These are phyloP conservation scores for Sclerodermus sp. DNA, from an alignment of 2,888 invertebrate species.

Conservation along the genomic window DNA sequence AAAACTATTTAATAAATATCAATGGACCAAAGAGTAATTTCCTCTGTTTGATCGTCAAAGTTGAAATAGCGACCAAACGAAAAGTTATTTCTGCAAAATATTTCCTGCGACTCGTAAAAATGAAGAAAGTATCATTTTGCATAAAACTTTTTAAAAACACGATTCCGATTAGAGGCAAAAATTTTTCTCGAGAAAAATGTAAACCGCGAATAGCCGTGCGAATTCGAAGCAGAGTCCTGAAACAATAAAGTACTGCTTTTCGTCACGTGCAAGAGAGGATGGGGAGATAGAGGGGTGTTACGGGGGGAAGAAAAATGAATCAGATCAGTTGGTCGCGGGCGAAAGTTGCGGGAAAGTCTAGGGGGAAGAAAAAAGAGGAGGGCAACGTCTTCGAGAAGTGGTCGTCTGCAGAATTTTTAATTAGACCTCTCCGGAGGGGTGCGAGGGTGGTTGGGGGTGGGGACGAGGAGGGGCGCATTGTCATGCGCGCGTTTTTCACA, in stretches of 20 bases:
- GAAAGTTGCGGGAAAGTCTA: conserved; percentile 1
- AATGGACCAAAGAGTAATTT: too few relatives aligned
- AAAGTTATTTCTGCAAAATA: too few relatives aligned
- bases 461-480: conserved; percentile 41
- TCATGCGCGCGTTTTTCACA: conserved; percentile 58
- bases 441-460: conserved; percentile 1
- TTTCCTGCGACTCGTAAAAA: too few relatives aligned
- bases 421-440: conserved; percentile 40
- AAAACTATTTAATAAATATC: too few relatives aligned
- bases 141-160: too few relatives aligned
- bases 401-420: conserved; percentile 50
- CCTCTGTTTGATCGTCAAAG: too few relatives aligned
- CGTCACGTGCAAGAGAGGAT: background rate
- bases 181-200: too few relatives aligned
- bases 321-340: background rate
- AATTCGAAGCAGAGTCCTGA: background rate
- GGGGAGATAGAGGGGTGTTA: background rate
- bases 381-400: conserved; percentile 40
- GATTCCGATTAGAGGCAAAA: too few relatives aligned
- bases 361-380: conserved; percentile 18
- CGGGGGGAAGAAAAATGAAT: conserved; percentile 4
- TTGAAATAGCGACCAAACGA: too few relatives aligned
- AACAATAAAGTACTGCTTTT: background rate
- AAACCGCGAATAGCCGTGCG: too few relatives aligned
- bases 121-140: too few relatives aligned